Evolutionary conservation across 2,888 invertebrate species (phyloP).

Genomic region (Thera obeliscata): DNA sequence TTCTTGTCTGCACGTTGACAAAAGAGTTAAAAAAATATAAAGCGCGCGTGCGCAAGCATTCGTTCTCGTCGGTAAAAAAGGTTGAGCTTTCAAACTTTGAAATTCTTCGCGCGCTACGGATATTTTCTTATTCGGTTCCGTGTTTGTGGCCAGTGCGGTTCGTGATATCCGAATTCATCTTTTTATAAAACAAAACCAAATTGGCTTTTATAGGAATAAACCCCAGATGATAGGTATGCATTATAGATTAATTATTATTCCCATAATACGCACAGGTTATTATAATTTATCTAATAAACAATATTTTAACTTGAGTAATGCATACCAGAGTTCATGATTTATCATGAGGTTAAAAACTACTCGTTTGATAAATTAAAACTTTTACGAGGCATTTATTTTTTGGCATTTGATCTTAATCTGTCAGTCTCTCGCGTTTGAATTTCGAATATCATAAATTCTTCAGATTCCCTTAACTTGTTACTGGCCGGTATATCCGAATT

Average conservation of each 20-base stretch:
- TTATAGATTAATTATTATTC: too few relatives aligned
- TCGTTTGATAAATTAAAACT: too few relatives aligned
- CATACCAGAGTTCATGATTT: too few relatives aligned
- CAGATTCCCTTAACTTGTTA: conserved; percentile 59
- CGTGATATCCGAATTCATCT: conserved; percentile 40
- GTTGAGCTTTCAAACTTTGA: conserved; percentile 61
- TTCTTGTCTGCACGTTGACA: conserved; percentile 50
- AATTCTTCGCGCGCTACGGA: conserved; percentile 70
- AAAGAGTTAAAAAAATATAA: conserved; percentile 54
- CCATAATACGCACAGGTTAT: too few relatives aligned
- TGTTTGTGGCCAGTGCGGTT: conserved; percentile 24
- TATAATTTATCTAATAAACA: too few relatives aligned
- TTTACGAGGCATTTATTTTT: neutral
- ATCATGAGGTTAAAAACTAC: too few relatives aligned
- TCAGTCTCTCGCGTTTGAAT: conserved; percentile 47
- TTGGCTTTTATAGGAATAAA: neutral
- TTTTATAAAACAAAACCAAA: neutral
- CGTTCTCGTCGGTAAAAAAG: conserved; percentile 76
- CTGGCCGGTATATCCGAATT: conserved; percentile 47
- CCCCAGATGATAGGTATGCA: too few relatives aligned
- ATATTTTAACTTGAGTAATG: too few relatives aligned
- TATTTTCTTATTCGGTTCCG: conserved; percentile 54
- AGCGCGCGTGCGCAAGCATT: conserved; percentile 75
- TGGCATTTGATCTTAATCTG: conserved; percentile 33
- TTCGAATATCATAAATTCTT: conserved; percentile 60